A percentile compares a stretch with the other conserved stretches of the same genome.
phyloP scores from a whole-genome alignment of 2,113 vertebrate genomes.

The Erpornis zantholeuca region DNA sequence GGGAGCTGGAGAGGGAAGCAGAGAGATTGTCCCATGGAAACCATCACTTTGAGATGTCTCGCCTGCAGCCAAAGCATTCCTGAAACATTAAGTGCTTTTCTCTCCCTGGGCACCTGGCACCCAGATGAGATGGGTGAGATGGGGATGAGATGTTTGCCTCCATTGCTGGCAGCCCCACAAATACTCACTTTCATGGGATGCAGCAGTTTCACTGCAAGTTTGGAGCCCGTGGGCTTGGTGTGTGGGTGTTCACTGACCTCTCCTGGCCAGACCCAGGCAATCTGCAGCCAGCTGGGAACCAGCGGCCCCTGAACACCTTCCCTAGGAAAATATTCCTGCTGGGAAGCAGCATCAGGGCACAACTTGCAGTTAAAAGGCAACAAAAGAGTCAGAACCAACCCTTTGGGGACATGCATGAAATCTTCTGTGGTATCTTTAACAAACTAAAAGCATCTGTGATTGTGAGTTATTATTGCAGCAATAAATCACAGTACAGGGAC shows the following conservation, averaged over 20 bases:
- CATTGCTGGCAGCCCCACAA: neutral
- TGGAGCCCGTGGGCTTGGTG: neutral
- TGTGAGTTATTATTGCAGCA: neutral
- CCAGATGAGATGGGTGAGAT: no score
- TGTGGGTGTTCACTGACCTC: constrained; percentile 42
- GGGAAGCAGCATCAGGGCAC: fast-evolving
- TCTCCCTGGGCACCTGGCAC: neutral
- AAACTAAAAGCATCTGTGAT: neutral
- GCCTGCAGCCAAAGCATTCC: neutral
- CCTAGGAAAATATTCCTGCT: neutral
- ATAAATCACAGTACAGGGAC: neutral
- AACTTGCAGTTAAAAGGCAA: neutral
- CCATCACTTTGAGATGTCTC: neutral
- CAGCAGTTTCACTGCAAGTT: neutral
- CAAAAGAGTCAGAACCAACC: neutral
- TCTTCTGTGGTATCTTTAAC: neutral
- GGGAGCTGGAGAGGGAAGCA: neutral
- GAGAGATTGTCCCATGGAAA: neutral
- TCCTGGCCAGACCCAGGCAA: constrained; percentile 23
- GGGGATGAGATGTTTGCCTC: neutral
- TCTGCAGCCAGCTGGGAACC: neutral
- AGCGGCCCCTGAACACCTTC: neutral
- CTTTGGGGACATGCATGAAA: neutral
- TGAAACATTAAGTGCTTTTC: neutral
- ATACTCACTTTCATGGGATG: neutral